A percentile compares a stretch with the other conserved stretches of the same genome.
Evolutionary conservation across 30 jellyfish, hydroid and myxozoan genomes (phyloP).

Genomic region (Cassiopea xamachana): DNA sequence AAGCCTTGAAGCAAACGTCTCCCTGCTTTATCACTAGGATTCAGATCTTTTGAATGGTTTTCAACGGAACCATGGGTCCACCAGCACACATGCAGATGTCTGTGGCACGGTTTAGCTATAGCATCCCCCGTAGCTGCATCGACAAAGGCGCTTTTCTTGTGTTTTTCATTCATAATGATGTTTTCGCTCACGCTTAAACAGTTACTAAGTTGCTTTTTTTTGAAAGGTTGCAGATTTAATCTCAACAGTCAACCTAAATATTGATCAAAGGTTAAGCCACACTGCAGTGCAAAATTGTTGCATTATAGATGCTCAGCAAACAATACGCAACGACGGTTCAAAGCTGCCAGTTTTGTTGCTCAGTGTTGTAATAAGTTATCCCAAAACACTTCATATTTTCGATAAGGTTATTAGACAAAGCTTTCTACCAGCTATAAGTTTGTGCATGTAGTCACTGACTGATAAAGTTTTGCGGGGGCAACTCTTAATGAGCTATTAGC

Average conservation of each 20-base stretch:
- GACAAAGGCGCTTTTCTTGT: neutral
- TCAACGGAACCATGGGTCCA: neutral
- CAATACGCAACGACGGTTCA: no score
- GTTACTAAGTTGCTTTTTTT: neutral
- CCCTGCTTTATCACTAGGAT: neutral
- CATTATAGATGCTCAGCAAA: no score
- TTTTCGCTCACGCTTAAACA: neutral
- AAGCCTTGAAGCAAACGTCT: neutral
- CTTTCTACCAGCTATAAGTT: no score
- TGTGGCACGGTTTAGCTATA: neutral
- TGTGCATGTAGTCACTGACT: no score
- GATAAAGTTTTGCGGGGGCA: no score
- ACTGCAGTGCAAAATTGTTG: no score
- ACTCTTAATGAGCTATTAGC: no score
- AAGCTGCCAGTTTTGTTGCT: no score
- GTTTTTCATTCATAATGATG: neutral
- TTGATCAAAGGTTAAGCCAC: neutral
- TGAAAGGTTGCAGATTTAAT: neutral
- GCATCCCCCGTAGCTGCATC: neutral
- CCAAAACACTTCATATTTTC: no score
- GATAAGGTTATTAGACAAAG: no score
- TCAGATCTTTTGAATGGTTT: neutral
- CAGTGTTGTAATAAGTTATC: no score
- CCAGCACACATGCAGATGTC: neutral
- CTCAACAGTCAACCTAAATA: neutral